Base-by-base conservation (phyloP, 2,888 invertebrate genomes). In the Keiferia lycopersicella region DNA sequence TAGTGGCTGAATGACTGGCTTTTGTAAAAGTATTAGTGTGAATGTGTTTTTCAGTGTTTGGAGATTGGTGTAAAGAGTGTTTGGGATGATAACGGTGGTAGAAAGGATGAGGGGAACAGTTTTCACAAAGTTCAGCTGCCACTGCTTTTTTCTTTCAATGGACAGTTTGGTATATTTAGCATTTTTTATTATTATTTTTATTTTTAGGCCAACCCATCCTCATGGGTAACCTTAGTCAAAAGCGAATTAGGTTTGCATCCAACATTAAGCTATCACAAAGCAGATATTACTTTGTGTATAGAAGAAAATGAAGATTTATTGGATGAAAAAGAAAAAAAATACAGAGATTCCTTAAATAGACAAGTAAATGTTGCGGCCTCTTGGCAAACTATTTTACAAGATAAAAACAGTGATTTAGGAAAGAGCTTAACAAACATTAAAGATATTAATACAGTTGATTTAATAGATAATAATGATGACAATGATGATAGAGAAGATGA, bases 251-350 rank as follows among this genome's bases (percentile, higher is more conserved):
- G 45, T n/a, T 45, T 45, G 8, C n/a, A 45, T n/a, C 11, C n/a
- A 45, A 45, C 16, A 45, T 45, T 45, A 45, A 45, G 16, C 45
- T 45, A 45, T 45, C 45, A 45, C 45, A 45, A n/a, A 16, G 45
- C 16, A 7, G 45, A 45, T 11, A n/a, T 45, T 7, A 45, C 45
- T 3, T 45, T 45, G 1, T 45, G 4, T 45, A 6, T 45, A n/a
- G 2, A 45, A 45, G 45, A 45, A n/a, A 16, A 45, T 16, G 45
- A n/a, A 45, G 16, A 4, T 45, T 8, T 45, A 16, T 45, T 6
- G 1, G n/a, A 45, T n/a, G 45, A 45, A 45, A 11, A 45, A n/a
- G 45, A 45, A 45, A 45, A 16, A 16, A 16, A 45, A 16, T n/a
- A 1, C 16, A 16, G 16, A n/a, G n/a, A 45, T 11, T n/a, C 16